Percentiles rank a stretch among this genome's conserved stretches.
phyloP scores from a whole-genome alignment of 2,113 vertebrate species.

The Hippoglossus stenolepis region DNA sequence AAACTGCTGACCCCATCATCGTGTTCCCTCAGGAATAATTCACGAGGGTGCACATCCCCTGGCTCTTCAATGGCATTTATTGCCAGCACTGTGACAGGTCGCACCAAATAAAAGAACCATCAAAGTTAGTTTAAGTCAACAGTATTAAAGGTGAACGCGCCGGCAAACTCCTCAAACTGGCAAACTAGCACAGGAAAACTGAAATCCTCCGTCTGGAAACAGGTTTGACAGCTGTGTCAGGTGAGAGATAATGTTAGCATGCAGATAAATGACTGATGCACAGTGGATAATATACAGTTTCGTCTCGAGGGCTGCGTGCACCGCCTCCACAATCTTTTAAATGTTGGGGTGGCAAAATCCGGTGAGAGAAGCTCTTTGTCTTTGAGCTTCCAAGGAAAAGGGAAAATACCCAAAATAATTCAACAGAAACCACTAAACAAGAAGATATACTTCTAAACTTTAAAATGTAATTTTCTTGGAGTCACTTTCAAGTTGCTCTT shows the following conservation, averaged over 20 bases:
- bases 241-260: constrained; percentile 1
- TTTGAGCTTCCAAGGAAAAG: background rate
- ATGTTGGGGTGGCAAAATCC: background rate
- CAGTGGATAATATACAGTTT: background rate
- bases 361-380: background rate
- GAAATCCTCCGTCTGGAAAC: background rate
- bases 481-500: constrained; percentile 31
- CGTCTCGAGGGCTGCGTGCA: background rate
- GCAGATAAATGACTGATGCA: constrained; percentile 15
- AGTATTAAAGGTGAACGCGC: constrained; percentile 10
- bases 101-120: constrained; percentile 25
- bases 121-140: constrained; percentile 22
- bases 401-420: constrained; percentile 8
- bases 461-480: constrained; percentile 24
- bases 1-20: constrained; percentile 41
- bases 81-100: constrained; percentile 18
- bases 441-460: constrained; percentile 20
- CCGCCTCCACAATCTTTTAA: constrained; percentile 11
- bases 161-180: background rate
- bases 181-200: constrained; percentile 5
- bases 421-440: constrained; percentile 13
- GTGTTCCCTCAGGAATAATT: constrained; percentile 22
- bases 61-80: constrained; percentile 35
- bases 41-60: constrained; percentile 17
- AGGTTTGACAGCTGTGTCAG: background rate